phyloP scores from a whole-genome alignment of 2,113 vertebrate species.

The Cololabis saira region DNA sequence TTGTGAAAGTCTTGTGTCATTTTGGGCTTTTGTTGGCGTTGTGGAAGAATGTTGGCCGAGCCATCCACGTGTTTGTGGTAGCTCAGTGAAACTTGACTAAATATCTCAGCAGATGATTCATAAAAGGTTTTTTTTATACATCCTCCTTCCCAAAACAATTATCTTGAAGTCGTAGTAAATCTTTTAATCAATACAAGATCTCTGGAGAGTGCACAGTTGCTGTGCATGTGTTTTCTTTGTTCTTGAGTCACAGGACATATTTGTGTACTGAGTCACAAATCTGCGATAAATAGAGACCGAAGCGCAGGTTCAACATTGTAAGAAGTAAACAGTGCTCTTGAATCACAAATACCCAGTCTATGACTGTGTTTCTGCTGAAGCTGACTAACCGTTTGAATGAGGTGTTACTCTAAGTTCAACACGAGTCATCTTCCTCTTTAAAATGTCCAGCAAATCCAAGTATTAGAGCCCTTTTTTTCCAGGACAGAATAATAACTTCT shows the following conservation, averaged over 20 bases:
- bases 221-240: constrained; percentile 72
- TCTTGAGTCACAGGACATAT: constrained; percentile 71
- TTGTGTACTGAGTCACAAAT: constrained; percentile 74
- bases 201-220: constrained; percentile 70
- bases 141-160: constrained; percentile 61
- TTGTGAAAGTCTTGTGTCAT: constrained; percentile 43
- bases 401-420: constrained; percentile 42
- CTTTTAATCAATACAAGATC: constrained; percentile 70
- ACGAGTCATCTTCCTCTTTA: constrained; percentile 45
- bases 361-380: constrained; percentile 53
- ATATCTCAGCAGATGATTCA: constrained; percentile 64
- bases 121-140: constrained; percentile 53
- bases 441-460: constrained; percentile 41
- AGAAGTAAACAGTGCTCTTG: constrained; percentile 52
- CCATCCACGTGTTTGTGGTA: constrained; percentile 61
- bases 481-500: constrained; percentile 19
- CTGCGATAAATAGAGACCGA: constrained; percentile 43
- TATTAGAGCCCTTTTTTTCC: constrained; percentile 23
- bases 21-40: constrained; percentile 44
- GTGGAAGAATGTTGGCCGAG: constrained; percentile 38
- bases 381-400: constrained; percentile 63
- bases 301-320: constrained; percentile 50
- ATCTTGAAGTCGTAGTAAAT: constrained; percentile 58
- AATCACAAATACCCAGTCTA: constrained; percentile 59
- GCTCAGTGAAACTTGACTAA: constrained; percentile 49